These are phyloP conservation scores for Formica exsecta DNA, from an alignment of 1,140 invertebrate species.

Conservation along the genomic window DNA sequence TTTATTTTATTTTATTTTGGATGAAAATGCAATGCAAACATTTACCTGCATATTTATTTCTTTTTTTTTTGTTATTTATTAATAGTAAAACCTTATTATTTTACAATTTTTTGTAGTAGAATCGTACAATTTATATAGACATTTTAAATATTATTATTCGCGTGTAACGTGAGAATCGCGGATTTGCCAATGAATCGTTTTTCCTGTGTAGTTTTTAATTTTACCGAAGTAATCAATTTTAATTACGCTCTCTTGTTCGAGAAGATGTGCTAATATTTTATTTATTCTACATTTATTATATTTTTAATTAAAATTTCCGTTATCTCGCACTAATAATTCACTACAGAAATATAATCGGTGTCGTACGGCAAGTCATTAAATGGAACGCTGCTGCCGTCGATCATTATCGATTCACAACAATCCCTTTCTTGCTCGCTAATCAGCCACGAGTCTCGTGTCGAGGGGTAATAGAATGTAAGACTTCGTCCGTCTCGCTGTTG, in stretches of 20 bases:
- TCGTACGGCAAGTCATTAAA: conserved; percentile 47
- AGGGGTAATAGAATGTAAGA: conserved; percentile 67
- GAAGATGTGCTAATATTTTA: neutral
- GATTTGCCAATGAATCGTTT: neutral
- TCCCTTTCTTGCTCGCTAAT: conserved; percentile 65
- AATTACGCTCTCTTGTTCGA: neutral
- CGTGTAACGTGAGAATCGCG: neutral
- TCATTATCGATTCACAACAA: conserved; percentile 66
- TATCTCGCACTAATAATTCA: neutral
- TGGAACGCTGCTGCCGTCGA: conserved; percentile 38
- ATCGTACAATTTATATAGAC: neutral
- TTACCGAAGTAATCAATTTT: conserved; percentile 8
- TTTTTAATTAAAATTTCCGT: conserved; percentile 15
- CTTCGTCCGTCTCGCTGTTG: conserved; percentile 59
- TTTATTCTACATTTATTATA: conserved; percentile 2
- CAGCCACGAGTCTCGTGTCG: conserved; percentile 71
- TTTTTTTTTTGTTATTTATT: neutral
- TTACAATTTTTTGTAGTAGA: conserved; percentile 7
- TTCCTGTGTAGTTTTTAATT: neutral
- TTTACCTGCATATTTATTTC: neutral
- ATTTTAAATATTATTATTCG: conserved; percentile 1
- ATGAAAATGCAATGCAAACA: neutral
- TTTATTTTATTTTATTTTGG: neutral
- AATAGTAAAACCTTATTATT: conserved; percentile 16
- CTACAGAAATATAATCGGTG: conserved; percentile 25